phyloP scores from a whole-genome alignment of 2,113 vertebrate genomes.

The Ageneiosus marmoratus region DNA sequence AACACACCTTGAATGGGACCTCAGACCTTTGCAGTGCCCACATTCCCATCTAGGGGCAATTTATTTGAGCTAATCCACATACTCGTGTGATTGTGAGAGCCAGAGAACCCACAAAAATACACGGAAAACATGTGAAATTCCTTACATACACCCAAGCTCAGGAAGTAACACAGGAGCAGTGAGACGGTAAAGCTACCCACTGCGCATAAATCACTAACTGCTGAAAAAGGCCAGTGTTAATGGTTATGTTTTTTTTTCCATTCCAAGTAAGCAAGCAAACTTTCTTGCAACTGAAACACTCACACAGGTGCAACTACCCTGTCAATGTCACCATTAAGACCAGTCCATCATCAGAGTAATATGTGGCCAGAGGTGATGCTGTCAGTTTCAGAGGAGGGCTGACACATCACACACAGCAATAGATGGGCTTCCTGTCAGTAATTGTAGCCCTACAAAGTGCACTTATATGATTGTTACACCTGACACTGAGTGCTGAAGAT shows the following conservation, averaged over 20 bases:
- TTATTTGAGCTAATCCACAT: neutral
- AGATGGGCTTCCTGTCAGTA: constrained; percentile 4
- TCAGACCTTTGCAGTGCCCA: too few relatives aligned
- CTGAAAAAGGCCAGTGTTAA: neutral
- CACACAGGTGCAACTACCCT: neutral
- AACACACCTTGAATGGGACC: neutral
- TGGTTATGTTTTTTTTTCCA: neutral
- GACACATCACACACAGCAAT: neutral
- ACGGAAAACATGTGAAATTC: neutral
- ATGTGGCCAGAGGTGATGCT: constrained; percentile 1
- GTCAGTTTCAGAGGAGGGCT: neutral
- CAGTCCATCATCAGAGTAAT: neutral
- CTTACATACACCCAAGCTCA: neutral
- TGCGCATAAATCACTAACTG: neutral
- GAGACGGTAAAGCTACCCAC: neutral
- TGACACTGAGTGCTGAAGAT: neutral
- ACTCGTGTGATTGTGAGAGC: neutral
- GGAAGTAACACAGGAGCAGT: neutral
- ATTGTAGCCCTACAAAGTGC: constrained; percentile 14
- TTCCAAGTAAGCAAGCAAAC: neutral
- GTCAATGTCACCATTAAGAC: constrained; percentile 17
- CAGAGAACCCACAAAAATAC: neutral
- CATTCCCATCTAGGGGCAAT: neutral
- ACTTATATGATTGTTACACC: neutral
- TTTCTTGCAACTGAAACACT: neutral